phyloP scores from a whole-genome alignment of 53 echinoderm and acorn worm genomes.

The Crossaster papposus region DNA sequence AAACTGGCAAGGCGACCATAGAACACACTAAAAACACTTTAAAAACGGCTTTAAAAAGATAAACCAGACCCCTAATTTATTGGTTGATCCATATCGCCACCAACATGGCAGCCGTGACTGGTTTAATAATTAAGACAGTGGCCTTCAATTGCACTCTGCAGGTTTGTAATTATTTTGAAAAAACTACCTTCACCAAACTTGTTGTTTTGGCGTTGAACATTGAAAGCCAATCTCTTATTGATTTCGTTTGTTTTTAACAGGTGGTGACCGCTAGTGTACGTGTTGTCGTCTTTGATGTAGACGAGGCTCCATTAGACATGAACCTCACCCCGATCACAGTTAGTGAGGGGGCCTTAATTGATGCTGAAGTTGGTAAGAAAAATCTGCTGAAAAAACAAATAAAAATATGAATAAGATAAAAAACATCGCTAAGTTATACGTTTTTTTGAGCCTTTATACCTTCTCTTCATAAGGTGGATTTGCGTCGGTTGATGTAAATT shows the following conservation, averaged over 20 bases:
- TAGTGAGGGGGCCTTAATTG: constrained; percentile 33
- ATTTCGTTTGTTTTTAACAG: constrained; percentile 15
- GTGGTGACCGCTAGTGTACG: constrained; percentile 38
- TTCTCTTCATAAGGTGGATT: no score
- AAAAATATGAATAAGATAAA: no score
- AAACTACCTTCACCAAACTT: neutral
- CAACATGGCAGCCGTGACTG: no score
- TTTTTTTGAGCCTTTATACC: no score
- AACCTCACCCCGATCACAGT: constrained; percentile 21
- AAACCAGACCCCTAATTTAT: no score
- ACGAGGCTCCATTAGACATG: constrained; percentile 66
- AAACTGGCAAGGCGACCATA: no score
- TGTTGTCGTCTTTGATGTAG: constrained; percentile 59
- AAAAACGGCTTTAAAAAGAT: no score
- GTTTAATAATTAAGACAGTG: no score
- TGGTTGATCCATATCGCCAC: no score
- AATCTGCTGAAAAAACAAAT: neutral
- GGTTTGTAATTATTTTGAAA: neutral
- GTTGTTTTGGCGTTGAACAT: neutral
- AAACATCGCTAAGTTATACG: no score
- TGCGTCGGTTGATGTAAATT: no score
- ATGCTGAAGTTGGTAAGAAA: constrained; percentile 58
- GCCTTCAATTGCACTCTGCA: neutral
- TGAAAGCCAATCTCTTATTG: neutral
- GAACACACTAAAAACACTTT: no score